Base-by-base conservation (phyloP, 2,888 invertebrate species). In the Eilema griseolum region DNA sequence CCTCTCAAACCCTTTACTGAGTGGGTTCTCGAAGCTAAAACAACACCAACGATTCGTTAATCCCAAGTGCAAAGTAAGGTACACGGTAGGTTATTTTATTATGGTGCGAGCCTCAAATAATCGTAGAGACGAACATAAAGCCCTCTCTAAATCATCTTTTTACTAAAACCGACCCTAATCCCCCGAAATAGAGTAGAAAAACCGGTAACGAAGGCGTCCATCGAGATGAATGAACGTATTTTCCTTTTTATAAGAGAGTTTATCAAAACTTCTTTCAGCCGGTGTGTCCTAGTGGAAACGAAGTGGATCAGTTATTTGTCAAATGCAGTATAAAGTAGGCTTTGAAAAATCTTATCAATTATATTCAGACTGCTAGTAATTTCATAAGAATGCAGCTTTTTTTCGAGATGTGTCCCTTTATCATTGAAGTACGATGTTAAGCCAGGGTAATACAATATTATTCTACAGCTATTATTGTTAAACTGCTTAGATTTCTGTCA, bases 261-360 rank as follows among this genome's bases (percentile, higher is more conserved):
- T 52, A 52, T 12, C 23, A 8, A n/a, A 62, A 37, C 37, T 37
- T 37, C 33, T 16, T 37, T 37, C 61, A 37, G 23, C 23, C 37
- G 8, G 61, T 62, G 61, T 24, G 33, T 61, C 37, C 37, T 61
- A 61, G 5, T 23, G 23, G n/a, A 62, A 62, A 24, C 24, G 24
- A 62, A 62, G 61, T 37, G 24, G 37, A 62, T 62, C 14, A 23
- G 37, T 37, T 37, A 62, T 24, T 62, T 62, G 37, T 62, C 61
- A 37, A 62, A 10, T 24, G 24, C 61, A 61, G 37, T 37, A 24
- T 52, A n/a, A 52, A 52, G 52, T 52, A 52, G n/a, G 52, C n/a
- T 52, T 52, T 52, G 7, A 52, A n/a, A n/a, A 52, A 8, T 46
- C n/a, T 52, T 52, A 52, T 52, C n/a, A 52, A n/a, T 52, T n/a